These are phyloP conservation scores for Drosophila mimica DNA, from an alignment of 2,888 invertebrate species.

Conservation along the genomic window DNA sequence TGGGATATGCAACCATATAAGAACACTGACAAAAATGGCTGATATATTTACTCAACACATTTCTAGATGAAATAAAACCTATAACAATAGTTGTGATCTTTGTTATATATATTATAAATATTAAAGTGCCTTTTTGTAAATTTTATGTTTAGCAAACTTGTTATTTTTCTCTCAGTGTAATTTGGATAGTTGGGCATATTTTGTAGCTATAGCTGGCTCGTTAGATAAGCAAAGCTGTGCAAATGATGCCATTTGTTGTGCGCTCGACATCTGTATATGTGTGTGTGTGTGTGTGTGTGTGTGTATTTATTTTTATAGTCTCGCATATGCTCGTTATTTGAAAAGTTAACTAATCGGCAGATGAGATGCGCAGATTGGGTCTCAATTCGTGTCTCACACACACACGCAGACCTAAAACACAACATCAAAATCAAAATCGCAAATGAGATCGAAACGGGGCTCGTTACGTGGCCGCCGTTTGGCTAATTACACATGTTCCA, in stretches of 20 bases:
- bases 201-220: constrained; percentile 39
- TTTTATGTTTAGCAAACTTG: background rate
- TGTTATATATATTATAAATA: background rate
- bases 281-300: background rate
- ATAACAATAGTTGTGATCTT: background rate
- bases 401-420: constrained; percentile 14
- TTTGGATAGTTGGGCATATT: constrained; percentile 28
- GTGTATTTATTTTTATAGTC: constrained; percentile 39
- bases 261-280: background rate
- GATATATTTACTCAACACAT: background rate
- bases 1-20: constrained; percentile 23
- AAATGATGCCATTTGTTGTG: constrained; percentile 52
- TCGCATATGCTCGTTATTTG: constrained; percentile 54
- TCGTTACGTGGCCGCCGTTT: constrained; percentile 33
- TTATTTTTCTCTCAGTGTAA: background rate
- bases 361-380: constrained; percentile 50
- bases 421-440: constrained; percentile 52
- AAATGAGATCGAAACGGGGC: constrained; percentile 58
- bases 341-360: constrained; percentile 56
- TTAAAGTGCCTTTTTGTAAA: background rate
- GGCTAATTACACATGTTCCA: constrained; percentile 55
- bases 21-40: background rate
- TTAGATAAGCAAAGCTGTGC: constrained; percentile 58
- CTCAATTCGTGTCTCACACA: constrained; percentile 33
- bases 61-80: background rate